phyloP scores from a whole-genome alignment of 2,113 vertebrate genomes.

The Prolemur simus region DNA sequence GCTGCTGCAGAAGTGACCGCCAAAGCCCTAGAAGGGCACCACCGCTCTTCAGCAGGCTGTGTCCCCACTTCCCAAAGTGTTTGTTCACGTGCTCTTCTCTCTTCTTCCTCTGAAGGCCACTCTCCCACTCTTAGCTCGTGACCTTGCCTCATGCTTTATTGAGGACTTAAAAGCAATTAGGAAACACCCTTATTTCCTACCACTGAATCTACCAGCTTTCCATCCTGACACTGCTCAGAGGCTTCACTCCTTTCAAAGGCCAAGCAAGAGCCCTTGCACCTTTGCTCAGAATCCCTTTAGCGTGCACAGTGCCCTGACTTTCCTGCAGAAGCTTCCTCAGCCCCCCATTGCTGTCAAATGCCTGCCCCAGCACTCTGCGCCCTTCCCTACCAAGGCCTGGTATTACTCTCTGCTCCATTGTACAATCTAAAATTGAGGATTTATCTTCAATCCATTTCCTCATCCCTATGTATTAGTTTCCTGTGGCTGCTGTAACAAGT shows the following conservation, averaged over 20 bases:
- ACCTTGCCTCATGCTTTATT: background rate
- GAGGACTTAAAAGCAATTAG: background rate
- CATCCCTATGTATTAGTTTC: fast-evolving
- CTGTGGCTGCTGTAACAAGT: background rate
- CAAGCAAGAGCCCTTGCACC: no score
- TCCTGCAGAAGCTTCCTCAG: background rate
- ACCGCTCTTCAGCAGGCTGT: background rate
- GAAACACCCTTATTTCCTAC: background rate
- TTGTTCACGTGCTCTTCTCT: fast-evolving
- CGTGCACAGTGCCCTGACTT: background rate
- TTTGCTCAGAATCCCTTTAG: background rate
- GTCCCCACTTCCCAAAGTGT: background rate
- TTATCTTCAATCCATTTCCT: background rate
- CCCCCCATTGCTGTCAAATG: fast-evolving
- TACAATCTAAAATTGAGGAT: no score
- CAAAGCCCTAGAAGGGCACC: background rate
- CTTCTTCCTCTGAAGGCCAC: background rate
- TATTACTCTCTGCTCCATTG: fast-evolving
- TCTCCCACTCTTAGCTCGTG: background rate
- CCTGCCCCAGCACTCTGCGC: background rate
- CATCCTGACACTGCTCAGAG: background rate
- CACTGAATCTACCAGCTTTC: fast-evolving
- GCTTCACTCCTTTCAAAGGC: background rate
- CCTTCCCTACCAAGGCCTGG: background rate
- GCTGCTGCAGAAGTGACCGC: background rate